A percentile compares a stretch with the other conserved stretches of the same genome.
Conservation (phyloP, 2,113 vertebrate genomes). For the Corythornis cristatus region DNA sequence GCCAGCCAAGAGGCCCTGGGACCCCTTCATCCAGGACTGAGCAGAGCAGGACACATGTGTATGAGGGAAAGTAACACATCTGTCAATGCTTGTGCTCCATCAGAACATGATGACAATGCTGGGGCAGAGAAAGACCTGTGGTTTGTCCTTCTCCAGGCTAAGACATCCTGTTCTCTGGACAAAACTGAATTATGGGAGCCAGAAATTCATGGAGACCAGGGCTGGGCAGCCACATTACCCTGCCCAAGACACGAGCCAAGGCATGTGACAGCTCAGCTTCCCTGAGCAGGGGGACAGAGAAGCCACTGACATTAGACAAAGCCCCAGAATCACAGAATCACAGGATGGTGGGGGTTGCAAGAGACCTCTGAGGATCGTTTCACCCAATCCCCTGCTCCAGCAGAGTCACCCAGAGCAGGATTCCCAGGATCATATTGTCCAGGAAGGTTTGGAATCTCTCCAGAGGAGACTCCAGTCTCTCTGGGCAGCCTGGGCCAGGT, state of each 20-base stretch:
- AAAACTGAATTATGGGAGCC: background rate
- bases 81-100: background rate
- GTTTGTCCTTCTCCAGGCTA: background rate
- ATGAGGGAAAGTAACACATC: rapidly evolving
- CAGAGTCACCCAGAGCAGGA: background rate
- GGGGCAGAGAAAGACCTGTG: background rate
- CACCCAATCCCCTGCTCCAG: background rate
- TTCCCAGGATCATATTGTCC: background rate
- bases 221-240: background rate
- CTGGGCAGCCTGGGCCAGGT: background rate
- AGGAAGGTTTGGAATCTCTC: background rate
- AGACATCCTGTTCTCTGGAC: background rate
- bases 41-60: rapidly evolving
- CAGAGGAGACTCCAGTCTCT: background rate
- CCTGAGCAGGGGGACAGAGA: background rate
- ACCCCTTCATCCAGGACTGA: background rate
- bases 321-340: background rate
- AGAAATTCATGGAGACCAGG: background rate
- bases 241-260: background rate
- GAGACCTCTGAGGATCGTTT: background rate
- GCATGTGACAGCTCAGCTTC: background rate
- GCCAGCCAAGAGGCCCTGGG: background rate
- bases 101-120: background rate
- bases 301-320: background rate
- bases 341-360: background rate